phyloP scores from a whole-genome alignment of 2,797 vertebrate genomes.

The Steatocranus sp. region DNA sequence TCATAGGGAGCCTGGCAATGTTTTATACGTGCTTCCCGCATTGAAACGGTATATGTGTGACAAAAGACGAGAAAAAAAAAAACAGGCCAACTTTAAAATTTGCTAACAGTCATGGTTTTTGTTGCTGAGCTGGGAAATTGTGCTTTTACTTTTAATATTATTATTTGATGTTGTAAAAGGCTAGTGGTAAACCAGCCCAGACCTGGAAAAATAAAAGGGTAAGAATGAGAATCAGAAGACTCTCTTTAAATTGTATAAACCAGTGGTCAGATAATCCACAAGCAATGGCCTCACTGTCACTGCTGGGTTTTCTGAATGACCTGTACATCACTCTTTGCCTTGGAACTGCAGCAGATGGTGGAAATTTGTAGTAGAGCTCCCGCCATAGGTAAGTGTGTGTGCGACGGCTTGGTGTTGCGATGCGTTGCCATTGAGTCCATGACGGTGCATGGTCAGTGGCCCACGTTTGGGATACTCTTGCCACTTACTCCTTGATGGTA shows the following conservation, averaged over 20 bases:
- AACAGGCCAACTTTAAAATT: background rate
- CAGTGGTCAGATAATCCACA: background rate
- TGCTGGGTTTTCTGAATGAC: slow-evolving; percentile 60
- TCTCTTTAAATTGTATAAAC: background rate
- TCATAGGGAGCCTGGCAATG: background rate
- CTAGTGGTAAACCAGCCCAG: background rate
- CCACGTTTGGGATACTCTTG: slow-evolving; percentile 61
- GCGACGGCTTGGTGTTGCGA: slow-evolving; percentile 60
- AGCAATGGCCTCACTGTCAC: slow-evolving; percentile 15
- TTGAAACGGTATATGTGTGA: background rate
- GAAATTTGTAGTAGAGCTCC: slow-evolving; percentile 79
- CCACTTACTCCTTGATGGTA: slow-evolving; percentile 59
- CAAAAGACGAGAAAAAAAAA: background rate
- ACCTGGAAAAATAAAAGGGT: background rate
- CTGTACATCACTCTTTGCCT: slow-evolving; percentile 77
- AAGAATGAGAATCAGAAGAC: background rate
- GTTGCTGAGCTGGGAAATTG: background rate
- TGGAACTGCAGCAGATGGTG: slow-evolving; percentile 84
- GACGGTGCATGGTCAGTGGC: slow-evolving; percentile 62
- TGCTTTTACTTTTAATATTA: background rate
- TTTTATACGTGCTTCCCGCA: background rate
- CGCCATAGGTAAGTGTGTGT: slow-evolving; percentile 77
- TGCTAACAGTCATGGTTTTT: background rate
- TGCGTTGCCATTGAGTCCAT: slow-evolving; percentile 55
- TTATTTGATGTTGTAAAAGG: background rate